Evolutionary conservation across 2,888 invertebrate genomes (phyloP).

Genomic region (Rotaria socialis): DNA sequence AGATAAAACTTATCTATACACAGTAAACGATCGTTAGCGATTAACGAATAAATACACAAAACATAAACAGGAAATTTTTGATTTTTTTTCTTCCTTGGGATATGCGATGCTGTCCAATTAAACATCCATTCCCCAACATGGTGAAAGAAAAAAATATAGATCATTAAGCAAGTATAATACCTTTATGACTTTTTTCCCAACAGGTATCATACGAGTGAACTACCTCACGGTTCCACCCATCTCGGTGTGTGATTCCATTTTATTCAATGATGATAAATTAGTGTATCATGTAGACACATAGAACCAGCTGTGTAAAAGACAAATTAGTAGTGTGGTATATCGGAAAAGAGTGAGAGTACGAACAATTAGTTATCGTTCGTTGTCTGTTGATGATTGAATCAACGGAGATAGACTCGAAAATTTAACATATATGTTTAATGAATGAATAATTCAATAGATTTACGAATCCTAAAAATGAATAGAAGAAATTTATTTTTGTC

Average conservation of each 20-base stretch:
- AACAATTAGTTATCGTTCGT: background rate
- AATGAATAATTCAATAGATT: conserved; percentile 2
- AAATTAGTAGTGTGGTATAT: conserved; percentile 19
- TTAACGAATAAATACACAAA: background rate
- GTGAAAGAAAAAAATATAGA: background rate
- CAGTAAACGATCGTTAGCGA: background rate
- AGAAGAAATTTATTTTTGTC: background rate
- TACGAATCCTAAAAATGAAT: background rate
- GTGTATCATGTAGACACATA: background rate
- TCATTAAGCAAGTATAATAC: conserved; percentile 22
- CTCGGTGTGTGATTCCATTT: background rate
- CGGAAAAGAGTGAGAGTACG: background rate
- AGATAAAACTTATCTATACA: conserved; percentile 13
- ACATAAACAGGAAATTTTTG: background rate
- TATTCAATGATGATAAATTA: conserved; percentile 20
- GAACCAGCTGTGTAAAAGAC: background rate
- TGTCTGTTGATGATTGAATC: background rate
- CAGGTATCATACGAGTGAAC: conserved; percentile 7
- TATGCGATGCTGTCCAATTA: background rate
- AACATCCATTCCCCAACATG: background rate
- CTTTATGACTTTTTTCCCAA: background rate
- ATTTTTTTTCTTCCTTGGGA: background rate
- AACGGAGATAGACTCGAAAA: background rate
- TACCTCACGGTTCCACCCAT: conserved; percentile 16
- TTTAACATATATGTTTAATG: background rate